phyloP scores from a whole-genome alignment of 2,888 invertebrate species.

The Pardosa pseudoannulata region DNA sequence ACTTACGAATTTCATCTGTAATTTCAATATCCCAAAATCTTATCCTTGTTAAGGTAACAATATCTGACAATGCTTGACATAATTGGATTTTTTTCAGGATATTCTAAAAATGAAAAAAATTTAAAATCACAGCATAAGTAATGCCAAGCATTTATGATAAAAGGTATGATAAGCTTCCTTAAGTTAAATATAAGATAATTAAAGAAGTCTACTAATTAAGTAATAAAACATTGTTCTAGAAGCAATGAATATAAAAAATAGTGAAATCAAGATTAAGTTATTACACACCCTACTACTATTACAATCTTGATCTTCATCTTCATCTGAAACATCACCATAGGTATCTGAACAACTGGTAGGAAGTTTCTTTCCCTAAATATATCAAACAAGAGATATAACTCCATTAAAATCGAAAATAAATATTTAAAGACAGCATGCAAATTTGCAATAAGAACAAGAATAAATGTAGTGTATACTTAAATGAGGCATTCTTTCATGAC shows the following conservation, averaged over 20 bases:
- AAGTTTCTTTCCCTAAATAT: constrained; percentile 79
- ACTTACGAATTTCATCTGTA: constrained; percentile 73
- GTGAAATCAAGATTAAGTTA: too few species aligned
- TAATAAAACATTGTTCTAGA: too few species aligned
- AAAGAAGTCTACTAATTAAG: too few species aligned
- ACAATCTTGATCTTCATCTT: constrained; percentile 79
- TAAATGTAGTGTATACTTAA: too few species aligned
- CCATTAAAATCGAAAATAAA: not conserved
- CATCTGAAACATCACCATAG: constrained; percentile 80
- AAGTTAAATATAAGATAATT: too few species aligned
- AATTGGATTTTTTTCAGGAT: constrained; percentile 76
- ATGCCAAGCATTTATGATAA: too few species aligned
- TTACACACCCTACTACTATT: constrained; percentile 55
- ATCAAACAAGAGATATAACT: too few species aligned
- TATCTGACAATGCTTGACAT: constrained; percentile 76
- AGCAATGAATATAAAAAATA: too few species aligned
- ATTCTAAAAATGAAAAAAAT: constrained; percentile 46
- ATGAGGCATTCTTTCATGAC: too few species aligned
- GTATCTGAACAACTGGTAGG: constrained; percentile 75
- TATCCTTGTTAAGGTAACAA: constrained; percentile 59
- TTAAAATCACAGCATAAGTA: too few species aligned
- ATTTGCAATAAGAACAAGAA: too few species aligned
- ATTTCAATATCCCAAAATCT: constrained; percentile 68
- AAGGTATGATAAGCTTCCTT: too few species aligned
- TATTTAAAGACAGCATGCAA: not conserved